These are phyloP conservation scores for Listrodromus nycthemerus DNA, from an alignment of 2,888 invertebrate species.

Conservation along the genomic window DNA sequence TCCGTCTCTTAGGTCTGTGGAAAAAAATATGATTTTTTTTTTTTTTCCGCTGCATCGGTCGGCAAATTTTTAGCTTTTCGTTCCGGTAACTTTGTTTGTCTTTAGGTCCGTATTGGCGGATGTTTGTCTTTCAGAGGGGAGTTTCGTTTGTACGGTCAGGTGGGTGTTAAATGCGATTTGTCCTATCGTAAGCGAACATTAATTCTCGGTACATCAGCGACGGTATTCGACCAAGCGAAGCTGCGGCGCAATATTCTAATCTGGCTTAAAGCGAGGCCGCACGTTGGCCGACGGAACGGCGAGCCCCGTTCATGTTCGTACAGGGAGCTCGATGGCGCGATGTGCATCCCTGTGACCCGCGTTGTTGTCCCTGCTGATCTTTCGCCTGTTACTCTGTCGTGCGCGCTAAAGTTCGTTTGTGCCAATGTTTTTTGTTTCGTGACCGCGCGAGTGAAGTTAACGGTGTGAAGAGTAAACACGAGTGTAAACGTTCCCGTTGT, in stretches of 20 bases:
- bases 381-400: slow-evolving; percentile 20
- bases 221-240: slow-evolving; percentile 14
- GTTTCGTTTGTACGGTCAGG: background rate
- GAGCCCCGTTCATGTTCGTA: background rate
- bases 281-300: background rate
- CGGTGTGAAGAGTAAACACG: slow-evolving; percentile 12
- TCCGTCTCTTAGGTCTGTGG: background rate
- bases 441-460: slow-evolving; percentile 7
- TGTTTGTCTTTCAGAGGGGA: background rate
- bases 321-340: background rate
- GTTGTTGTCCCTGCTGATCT: background rate
- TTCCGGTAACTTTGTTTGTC: background rate
- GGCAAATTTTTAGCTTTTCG: background rate
- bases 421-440: background rate
- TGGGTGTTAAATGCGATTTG: slow-evolving; percentile 1
- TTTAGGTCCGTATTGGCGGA: background rate
- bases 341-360: slow-evolving; percentile 19
- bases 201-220: slow-evolving; percentile 33
- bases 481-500: background rate
- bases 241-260: slow-evolving; percentile 17
- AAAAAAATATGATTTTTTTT: background rate
- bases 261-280: slow-evolving; percentile 35
- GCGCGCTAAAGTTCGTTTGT: slow-evolving; percentile 14
- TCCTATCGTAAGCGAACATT: slow-evolving; percentile 3
- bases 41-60: background rate